These are phyloP conservation scores for Epizoanthus illoricatus DNA, from an alignment of 92 coral and sea anemone genomes.

Conservation along the genomic window DNA sequence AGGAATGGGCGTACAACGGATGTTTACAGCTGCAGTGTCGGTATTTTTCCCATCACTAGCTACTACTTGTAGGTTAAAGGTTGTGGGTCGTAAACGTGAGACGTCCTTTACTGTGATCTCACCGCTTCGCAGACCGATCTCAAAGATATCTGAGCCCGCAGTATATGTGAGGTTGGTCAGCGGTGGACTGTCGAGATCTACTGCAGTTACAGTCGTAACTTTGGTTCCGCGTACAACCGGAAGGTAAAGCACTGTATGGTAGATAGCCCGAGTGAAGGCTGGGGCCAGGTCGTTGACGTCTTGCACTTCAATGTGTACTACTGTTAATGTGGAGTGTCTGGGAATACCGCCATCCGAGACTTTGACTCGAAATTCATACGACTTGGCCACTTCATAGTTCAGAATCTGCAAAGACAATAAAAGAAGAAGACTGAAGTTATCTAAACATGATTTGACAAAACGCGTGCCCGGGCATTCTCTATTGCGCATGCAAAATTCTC, in stretches of 20 bases:
- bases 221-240: slow-evolving; percentile 72
- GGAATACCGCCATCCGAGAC: slow-evolving; percentile 83
- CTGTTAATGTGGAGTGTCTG: slow-evolving; percentile 67
- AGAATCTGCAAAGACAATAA: slow-evolving; percentile 51
- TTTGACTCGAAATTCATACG: slow-evolving; percentile 72
- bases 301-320: slow-evolving; percentile 62
- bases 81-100: slow-evolving; percentile 50
- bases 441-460: background rate
- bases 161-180: slow-evolving; percentile 69
- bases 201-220: slow-evolving; percentile 74
- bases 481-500: background rate
- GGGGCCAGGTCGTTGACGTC: slow-evolving; percentile 90
- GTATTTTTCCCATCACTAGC: slow-evolving; percentile 78
- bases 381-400: slow-evolving; percentile 69
- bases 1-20: slow-evolving; percentile 65
- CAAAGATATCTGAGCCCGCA: slow-evolving; percentile 53
- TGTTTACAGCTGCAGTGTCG: slow-evolving; percentile 57
- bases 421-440: background rate
- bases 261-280: slow-evolving; percentile 55
- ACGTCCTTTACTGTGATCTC: slow-evolving; percentile 67
- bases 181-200: slow-evolving; percentile 68
- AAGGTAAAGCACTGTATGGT: slow-evolving; percentile 63
- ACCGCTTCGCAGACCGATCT: slow-evolving; percentile 61
- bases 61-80: slow-evolving; percentile 53
- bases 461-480: no score